These are phyloP conservation scores for Calyptomena viridis DNA, from an alignment of 2,113 vertebrate genomes.

Conservation along the genomic window DNA sequence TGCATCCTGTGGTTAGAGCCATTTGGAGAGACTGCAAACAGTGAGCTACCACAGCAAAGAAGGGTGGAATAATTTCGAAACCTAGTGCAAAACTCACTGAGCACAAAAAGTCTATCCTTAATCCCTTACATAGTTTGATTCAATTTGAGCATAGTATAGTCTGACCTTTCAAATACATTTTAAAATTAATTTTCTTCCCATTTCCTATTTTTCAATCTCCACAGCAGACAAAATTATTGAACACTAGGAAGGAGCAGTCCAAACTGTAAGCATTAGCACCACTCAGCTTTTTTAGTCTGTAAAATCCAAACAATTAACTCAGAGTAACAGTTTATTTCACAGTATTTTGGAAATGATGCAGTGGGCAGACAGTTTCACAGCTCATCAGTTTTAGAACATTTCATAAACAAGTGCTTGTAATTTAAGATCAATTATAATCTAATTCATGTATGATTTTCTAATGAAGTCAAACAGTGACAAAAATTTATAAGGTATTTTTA, in stretches of 20 bases:
- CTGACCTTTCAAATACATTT: conserved; percentile 8
- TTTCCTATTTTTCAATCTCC: background rate
- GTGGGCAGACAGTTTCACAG: background rate
- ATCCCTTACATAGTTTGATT: background rate
- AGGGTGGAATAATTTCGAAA: background rate
- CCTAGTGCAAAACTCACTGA: background rate
- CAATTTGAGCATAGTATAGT: background rate
- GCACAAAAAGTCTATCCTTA: background rate
- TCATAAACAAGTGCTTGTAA: conserved; percentile 53
- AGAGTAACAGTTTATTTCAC: conserved; percentile 3
- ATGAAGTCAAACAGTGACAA: conserved; percentile 51
- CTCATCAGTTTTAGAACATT: conserved; percentile 36
- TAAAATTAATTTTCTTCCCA: conserved; percentile 6
- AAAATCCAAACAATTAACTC: conserved; percentile 2
- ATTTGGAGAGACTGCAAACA: background rate
- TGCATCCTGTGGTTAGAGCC: background rate
- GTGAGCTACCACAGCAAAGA: background rate
- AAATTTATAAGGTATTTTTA: conserved; percentile 15
- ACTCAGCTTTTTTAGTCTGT: background rate
- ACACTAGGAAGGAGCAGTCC: background rate
- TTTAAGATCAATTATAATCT: conserved; percentile 51
- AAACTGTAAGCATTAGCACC: background rate
- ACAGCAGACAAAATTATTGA: background rate
- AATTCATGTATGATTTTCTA: conserved; percentile 50
- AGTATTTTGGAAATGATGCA: conserved; percentile 14